These are phyloP conservation scores for Germaria angustata DNA, from an alignment of 2,888 invertebrate genomes.

Conservation along the genomic window DNA sequence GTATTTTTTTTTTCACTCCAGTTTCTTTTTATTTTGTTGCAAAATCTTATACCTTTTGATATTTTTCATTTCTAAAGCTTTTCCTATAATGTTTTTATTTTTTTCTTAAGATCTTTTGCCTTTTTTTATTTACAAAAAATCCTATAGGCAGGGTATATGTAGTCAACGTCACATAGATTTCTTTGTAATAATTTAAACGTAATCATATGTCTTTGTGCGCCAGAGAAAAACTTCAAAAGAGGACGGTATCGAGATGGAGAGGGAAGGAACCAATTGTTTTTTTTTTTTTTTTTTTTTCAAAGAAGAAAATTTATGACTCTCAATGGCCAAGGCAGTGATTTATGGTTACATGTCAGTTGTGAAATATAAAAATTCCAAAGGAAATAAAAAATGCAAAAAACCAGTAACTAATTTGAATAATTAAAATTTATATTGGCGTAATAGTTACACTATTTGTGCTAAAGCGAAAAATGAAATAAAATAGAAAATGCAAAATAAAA, in stretches of 20 bases:
- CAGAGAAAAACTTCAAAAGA: background rate
- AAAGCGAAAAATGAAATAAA: background rate
- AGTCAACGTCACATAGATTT: constrained; percentile 15
- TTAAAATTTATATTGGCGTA: constrained; percentile 64
- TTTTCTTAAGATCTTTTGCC: background rate
- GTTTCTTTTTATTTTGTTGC: background rate
- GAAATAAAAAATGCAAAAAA: constrained; percentile 18
- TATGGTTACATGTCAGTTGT: constrained; percentile 57
- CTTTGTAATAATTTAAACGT: constrained; percentile 35
- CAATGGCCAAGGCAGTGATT: constrained; percentile 62
- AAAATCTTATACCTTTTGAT: constrained; percentile 40
- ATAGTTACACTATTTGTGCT: constrained; percentile 5
- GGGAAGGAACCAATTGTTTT: background rate
- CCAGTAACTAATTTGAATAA: constrained; percentile 63
- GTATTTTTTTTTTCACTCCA: background rate
- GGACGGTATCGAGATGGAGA: background rate
- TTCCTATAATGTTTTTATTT: constrained; percentile 5
- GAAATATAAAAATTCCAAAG: constrained; percentile 7
- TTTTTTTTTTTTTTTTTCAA: background rate
- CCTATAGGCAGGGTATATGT: background rate
- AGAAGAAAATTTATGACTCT: constrained; percentile 53
- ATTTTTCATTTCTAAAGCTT: constrained; percentile 8
- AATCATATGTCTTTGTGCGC: constrained; percentile 38
- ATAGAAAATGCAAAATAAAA: background rate
- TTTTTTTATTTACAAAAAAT: background rate